These are phyloP conservation scores for Noctua janthe DNA, from an alignment of 2,888 invertebrate genomes.

Conservation along the genomic window DNA sequence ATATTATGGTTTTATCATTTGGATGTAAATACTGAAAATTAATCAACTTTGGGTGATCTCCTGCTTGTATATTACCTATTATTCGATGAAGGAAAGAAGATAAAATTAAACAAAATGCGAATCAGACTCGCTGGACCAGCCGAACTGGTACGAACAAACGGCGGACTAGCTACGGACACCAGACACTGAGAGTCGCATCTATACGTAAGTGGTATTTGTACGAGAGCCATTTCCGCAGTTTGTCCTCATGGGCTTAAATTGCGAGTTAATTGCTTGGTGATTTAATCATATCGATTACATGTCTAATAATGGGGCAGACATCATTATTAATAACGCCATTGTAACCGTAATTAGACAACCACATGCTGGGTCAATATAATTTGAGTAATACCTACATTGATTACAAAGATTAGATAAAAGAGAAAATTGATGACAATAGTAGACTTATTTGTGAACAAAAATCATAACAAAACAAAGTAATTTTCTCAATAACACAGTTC, in stretches of 20 bases:
- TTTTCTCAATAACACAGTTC: background rate
- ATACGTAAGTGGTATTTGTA: background rate
- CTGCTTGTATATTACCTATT: background rate
- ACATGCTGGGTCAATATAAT: background rate
- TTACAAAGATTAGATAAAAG: background rate
- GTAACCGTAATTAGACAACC: background rate
- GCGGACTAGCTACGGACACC: background rate
- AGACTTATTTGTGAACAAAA: background rate
- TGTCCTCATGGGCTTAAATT: background rate
- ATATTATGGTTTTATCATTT: background rate
- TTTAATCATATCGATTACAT: background rate
- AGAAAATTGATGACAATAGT: background rate
- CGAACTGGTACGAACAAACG: background rate
- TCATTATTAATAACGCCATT: background rate
- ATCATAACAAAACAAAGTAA: conserved; percentile 3
- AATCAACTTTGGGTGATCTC: background rate
- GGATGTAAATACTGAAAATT: background rate
- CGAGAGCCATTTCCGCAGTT: background rate
- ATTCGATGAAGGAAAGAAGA: background rate
- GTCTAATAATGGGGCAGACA: background rate
- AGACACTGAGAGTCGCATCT: background rate
- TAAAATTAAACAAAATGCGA: background rate
- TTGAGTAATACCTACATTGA: background rate
- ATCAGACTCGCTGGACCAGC: no score
- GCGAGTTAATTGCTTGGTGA: background rate